Evolutionary conservation across 1,140 invertebrate genomes (phyloP).

Genomic region (Bombyx mori): DNA sequence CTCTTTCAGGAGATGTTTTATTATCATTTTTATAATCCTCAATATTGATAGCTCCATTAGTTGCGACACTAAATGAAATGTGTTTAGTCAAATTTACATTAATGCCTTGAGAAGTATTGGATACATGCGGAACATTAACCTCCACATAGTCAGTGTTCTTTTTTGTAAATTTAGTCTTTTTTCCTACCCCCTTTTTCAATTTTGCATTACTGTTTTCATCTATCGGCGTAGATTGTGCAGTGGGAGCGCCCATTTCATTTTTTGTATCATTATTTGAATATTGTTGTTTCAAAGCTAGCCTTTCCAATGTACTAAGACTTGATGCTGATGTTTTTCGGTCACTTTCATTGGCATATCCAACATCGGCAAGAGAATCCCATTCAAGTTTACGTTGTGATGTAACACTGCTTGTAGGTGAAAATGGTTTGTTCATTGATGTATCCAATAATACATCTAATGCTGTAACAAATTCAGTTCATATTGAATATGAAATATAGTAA

Average conservation of each 20-base stretch:
- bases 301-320: conserved; percentile 73
- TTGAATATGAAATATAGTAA: neutral
- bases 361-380: conserved; percentile 84
- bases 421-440: conserved; percentile 46
- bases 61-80: conserved; percentile 60
- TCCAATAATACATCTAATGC: conserved; percentile 47
- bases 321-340: conserved; percentile 54
- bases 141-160: conserved; percentile 52
- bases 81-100: conserved; percentile 62
- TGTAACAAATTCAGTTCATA: conserved; percentile 26
- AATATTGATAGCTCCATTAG: conserved; percentile 39
- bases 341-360: conserved; percentile 77
- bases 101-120: conserved; percentile 33
- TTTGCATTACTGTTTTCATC: conserved; percentile 36
- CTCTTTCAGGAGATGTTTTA: conserved; percentile 40
- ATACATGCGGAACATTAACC: conserved; percentile 40
- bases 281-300: conserved; percentile 68
- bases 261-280: conserved; percentile 55
- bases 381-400: conserved; percentile 78
- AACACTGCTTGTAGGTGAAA: conserved; percentile 76
- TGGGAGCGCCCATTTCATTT: conserved; percentile 44
- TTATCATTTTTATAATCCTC: conserved; percentile 39
- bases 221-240: conserved; percentile 61
- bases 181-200: conserved; percentile 33
- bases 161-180: conserved; percentile 48